Evolutionary conservation across 2,797 vertebrate species (phyloP).

Genomic region (Sciurus vulgaris): DNA sequence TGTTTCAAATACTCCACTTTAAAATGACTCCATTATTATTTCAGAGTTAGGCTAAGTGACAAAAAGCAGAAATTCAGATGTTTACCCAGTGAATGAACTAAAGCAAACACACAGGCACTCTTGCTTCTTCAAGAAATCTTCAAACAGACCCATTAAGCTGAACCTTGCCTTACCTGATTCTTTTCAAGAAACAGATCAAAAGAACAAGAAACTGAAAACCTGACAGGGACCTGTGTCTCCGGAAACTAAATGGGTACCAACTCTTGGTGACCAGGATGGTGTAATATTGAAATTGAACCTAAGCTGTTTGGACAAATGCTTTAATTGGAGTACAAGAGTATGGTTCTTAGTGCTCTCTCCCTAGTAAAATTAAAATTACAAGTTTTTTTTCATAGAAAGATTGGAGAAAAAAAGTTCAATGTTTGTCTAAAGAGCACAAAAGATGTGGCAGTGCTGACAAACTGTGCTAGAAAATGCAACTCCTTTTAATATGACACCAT

Average conservation of each 20-base stretch:
- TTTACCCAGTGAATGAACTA: slow-evolving; percentile 84
- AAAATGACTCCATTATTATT: slow-evolving; percentile 83
- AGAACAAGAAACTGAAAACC: background rate
- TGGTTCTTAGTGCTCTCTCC: background rate
- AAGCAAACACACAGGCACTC: slow-evolving; percentile 73
- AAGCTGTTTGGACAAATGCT: background rate
- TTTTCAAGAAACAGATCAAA: slow-evolving; percentile 33
- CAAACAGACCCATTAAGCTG: background rate
- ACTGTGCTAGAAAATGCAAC: background rate
- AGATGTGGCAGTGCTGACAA: background rate
- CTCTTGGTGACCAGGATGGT: background rate
- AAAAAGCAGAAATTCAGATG: slow-evolving; percentile 83
- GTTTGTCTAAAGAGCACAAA: slow-evolving; percentile 9
- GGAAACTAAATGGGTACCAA: background rate
- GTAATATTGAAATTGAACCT: background rate
- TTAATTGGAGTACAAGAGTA: background rate
- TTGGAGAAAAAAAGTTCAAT: background rate
- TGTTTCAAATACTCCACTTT: slow-evolving; percentile 84
- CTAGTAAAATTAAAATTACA: slow-evolving; percentile 21
- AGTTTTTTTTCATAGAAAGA: slow-evolving; percentile 14
- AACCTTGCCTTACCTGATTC: background rate
- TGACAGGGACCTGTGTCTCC: background rate
- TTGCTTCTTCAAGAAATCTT: slow-evolving; percentile 62
- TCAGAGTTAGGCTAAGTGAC: slow-evolving; percentile 81
- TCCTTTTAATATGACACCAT: slow-evolving; percentile 22